Evolutionary conservation across 2,797 vertebrate species (phyloP).

Genomic region (Orestias chungarensis): DNA sequence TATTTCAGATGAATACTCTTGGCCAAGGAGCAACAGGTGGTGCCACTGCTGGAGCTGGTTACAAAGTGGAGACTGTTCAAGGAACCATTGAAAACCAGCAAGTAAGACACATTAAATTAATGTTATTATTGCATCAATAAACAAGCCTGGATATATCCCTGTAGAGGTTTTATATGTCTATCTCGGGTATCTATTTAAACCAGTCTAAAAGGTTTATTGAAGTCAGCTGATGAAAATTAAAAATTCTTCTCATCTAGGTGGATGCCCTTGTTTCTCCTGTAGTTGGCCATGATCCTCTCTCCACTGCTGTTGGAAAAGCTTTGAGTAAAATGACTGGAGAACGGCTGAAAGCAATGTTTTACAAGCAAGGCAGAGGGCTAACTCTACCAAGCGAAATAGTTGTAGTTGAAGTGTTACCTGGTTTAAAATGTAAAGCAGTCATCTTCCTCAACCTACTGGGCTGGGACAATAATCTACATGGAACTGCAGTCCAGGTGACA

Average conservation of each 20-base stretch:
- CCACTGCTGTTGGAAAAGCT: constrained; percentile 42
- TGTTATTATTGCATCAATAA: not conserved
- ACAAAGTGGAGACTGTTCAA: constrained; percentile 53
- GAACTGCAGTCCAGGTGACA: constrained; percentile 55
- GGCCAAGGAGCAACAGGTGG: not conserved
- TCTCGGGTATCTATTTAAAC: too few relatives aligned
- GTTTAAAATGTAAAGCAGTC: constrained; percentile 37
- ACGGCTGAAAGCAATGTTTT: constrained; percentile 41
- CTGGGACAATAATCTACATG: constrained; percentile 52
- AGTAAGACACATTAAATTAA: constrained; percentile 43
- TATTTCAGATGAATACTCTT: not conserved
- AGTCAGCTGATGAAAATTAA: too few relatives aligned
- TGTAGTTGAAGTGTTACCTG: constrained; percentile 37
- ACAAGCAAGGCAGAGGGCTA: constrained; percentile 11
- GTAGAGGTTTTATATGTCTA: not conserved
- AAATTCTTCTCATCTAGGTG: constrained; percentile 39
- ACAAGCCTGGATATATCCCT: too few relatives aligned
- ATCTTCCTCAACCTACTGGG: constrained; percentile 57
- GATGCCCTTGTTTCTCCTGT: constrained; percentile 67
- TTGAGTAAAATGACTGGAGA: constrained; percentile 30
- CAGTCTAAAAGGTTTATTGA: too few relatives aligned
- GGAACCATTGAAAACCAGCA: constrained; percentile 63
- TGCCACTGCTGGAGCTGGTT: constrained; percentile 13
- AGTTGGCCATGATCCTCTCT: constrained; percentile 47
- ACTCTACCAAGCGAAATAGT: constrained; percentile 43